Percentiles rank a stretch among this genome's conserved stretches.
Conservation (phyloP, 2,888 invertebrate genomes). For the Chrysomela aeneicollis region DNA sequence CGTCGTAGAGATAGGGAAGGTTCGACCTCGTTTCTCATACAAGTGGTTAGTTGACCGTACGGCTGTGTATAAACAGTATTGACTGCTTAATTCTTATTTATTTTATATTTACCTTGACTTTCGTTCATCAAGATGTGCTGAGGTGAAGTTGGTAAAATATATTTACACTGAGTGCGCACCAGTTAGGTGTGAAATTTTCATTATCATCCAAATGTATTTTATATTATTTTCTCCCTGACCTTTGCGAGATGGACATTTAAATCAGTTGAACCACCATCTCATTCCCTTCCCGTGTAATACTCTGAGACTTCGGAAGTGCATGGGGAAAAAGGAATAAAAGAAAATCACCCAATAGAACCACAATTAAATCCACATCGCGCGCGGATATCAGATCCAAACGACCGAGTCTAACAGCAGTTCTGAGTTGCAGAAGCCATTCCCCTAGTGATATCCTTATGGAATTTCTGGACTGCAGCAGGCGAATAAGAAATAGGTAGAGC, state of each 20-base stretch:
- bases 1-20: too few species aligned
- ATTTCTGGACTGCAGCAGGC: slow-evolving; percentile 22
- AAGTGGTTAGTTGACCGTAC: too few species aligned
- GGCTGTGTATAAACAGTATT: too few species aligned
- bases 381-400: neutral
- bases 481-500: slow-evolving; percentile 37
- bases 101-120: too few species aligned
- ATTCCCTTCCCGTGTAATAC: neutral
- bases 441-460: neutral
- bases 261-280: neutral
- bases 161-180: too few species aligned
- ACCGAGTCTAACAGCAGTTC: neutral
- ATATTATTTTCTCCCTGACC: neutral
- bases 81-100: too few species aligned
- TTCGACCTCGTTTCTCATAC: too few species aligned
- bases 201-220: neutral
- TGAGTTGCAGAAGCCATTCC: neutral
- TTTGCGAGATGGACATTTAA: neutral
- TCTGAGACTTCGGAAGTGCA: neutral
- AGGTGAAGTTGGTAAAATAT: too few species aligned
- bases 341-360: neutral
- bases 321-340: neutral
- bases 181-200: too few species aligned
- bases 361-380: neutral
- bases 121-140: too few species aligned